phyloP scores from a whole-genome alignment of 92 coral and sea anemone genomes.

The Epizoanthus scotinus region DNA sequence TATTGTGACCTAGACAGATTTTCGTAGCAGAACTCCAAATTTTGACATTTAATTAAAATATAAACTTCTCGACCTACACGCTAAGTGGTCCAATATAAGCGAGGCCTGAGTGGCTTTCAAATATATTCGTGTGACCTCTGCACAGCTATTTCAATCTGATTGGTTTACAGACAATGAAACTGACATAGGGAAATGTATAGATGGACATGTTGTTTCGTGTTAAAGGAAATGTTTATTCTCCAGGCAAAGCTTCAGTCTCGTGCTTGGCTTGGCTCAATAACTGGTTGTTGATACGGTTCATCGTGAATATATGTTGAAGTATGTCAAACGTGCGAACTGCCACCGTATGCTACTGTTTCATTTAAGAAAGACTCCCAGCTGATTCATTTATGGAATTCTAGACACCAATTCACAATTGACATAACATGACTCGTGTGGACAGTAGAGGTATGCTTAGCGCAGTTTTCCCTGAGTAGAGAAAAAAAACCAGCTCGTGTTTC shows the following conservation, averaged over 20 bases:
- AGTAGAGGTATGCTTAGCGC: conserved; percentile 1
- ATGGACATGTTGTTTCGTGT: conserved; percentile 26
- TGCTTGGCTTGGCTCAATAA: too few species aligned
- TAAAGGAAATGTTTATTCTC: neutral
- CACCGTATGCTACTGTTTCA: neutral
- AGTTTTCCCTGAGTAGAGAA: conserved; percentile 8
- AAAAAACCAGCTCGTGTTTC: neutral
- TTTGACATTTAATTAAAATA: too few species aligned
- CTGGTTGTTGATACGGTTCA: neutral
- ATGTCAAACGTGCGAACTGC: neutral
- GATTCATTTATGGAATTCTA: neutral
- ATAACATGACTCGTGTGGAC: conserved; percentile 14
- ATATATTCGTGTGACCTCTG: too few species aligned
- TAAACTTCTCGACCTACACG: too few species aligned
- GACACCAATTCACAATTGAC: neutral
- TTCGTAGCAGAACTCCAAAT: too few species aligned
- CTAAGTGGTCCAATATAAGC: too few species aligned
- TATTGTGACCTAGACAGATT: too few species aligned
- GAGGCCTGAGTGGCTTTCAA: too few species aligned
- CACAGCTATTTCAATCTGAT: neutral
- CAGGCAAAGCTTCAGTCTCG: neutral
- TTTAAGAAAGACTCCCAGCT: neutral
- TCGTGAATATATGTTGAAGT: neutral
- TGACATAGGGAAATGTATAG: neutral
- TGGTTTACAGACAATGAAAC: conserved; percentile 7